Evolutionary conservation across 35 echinoderm and acorn worm species (phyloP).

Genomic region (Apostichopus parvimensis): DNA sequence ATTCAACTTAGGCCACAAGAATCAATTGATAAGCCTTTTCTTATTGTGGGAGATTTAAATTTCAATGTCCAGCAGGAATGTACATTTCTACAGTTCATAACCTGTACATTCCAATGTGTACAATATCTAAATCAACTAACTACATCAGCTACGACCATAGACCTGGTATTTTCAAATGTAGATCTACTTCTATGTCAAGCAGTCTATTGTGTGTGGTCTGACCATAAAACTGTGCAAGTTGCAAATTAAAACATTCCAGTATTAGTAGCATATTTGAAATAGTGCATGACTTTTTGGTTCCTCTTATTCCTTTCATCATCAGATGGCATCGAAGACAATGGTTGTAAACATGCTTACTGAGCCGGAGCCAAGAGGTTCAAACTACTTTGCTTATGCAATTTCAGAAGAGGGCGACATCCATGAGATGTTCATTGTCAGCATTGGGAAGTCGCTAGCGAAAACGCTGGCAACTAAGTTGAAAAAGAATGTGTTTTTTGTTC

Average conservation of each 20-base stretch:
- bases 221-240: background rate
- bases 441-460: background rate
- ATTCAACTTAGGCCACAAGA: background rate
- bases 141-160: conserved; percentile 4
- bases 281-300: too few species aligned
- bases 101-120: background rate
- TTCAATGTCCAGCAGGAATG: background rate
- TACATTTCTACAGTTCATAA: background rate
- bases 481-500: background rate
- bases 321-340: too few species aligned
- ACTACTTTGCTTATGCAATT: background rate
- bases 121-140: background rate
- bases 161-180: background rate
- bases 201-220: too few species aligned
- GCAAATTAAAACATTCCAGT: background rate
- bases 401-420: background rate
- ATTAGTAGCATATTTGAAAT: background rate
- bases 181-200: background rate
- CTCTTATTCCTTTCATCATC: too few species aligned
- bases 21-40: background rate
- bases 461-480: background rate
- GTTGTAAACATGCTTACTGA: background rate
- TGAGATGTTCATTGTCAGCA: background rate
- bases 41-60: background rate
- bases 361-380: background rate